Evolutionary conservation across 2,113 vertebrate species (phyloP).

Genomic region (Daubentonia madagascariensis): DNA sequence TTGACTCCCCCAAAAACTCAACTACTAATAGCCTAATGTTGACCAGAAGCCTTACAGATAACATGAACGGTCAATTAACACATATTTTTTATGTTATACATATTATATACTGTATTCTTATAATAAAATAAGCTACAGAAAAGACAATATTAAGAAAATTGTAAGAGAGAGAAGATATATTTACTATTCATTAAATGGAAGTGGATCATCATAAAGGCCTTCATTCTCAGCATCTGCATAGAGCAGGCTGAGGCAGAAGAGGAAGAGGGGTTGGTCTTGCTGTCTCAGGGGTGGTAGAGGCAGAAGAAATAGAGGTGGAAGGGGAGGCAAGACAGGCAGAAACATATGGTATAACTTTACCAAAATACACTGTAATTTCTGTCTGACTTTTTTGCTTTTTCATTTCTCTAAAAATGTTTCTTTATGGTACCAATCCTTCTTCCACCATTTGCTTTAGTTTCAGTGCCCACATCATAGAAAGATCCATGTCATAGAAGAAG

Average conservation of each 20-base stretch:
- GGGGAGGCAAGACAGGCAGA: background rate
- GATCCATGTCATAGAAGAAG: background rate
- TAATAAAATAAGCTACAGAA: background rate
- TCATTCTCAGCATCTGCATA: background rate
- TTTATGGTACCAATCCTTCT: background rate
- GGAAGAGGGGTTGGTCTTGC: background rate
- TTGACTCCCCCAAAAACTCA: background rate
- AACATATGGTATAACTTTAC: background rate
- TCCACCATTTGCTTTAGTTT: background rate
- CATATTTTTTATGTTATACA: background rate
- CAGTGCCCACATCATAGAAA: background rate
- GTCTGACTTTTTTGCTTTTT: background rate
- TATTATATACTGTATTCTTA: background rate
- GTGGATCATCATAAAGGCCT: background rate
- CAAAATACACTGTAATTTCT: background rate
- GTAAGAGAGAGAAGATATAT: background rate
- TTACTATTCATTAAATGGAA: background rate
- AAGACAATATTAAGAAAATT: background rate
- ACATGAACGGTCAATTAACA: background rate
- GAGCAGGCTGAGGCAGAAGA: background rate
- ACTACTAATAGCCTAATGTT: background rate
- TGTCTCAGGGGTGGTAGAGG: background rate
- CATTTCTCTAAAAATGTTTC: background rate
- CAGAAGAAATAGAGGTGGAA: background rate
- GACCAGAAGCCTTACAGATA: background rate